Evolutionary conservation across 2,888 invertebrate genomes (phyloP).

Genomic region (Hydriomena furcata): DNA sequence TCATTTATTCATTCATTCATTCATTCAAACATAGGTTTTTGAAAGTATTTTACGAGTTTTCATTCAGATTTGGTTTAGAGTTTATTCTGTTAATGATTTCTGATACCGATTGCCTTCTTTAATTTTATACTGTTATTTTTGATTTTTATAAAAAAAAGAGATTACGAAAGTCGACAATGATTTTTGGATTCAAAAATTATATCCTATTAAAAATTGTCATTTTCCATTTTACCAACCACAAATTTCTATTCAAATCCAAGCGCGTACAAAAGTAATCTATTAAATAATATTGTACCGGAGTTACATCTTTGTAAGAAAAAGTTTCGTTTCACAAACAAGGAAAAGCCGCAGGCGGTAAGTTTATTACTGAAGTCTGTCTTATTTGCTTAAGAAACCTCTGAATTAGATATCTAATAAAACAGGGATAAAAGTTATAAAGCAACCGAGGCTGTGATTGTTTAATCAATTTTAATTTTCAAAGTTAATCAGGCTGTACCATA

Average conservation of each 20-base stretch:
- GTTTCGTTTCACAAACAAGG: slow-evolving; percentile 33
- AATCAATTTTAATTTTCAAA: slow-evolving; percentile 2
- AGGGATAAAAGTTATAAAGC: slow-evolving; percentile 37
- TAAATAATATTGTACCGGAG: slow-evolving; percentile 17
- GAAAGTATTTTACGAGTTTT: too few species aligned
- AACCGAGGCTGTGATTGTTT: slow-evolving; percentile 21
- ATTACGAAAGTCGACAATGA: too few species aligned
- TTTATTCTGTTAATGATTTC: too few species aligned
- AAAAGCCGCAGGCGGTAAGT: slow-evolving; percentile 38
- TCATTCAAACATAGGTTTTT: too few species aligned
- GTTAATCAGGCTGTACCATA: too few species aligned
- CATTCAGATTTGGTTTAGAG: too few species aligned
- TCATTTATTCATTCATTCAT: too few species aligned
- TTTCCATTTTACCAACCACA: background rate
- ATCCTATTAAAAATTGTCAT: background rate
- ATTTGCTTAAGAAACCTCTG: slow-evolving; percentile 36
- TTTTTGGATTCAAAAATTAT: too few species aligned
- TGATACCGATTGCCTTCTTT: too few species aligned
- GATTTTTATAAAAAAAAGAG: too few species aligned
- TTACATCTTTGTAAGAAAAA: slow-evolving; percentile 36
- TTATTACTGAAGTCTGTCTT: slow-evolving; percentile 49
- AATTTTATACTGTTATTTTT: too few species aligned
- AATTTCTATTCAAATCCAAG: slow-evolving; percentile 8
- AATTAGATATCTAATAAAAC: slow-evolving; percentile 48
- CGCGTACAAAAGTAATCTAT: slow-evolving; percentile 14